Base-by-base conservation (phyloP, 2,888 invertebrate genomes). In the Sesamia inferens region DNA sequence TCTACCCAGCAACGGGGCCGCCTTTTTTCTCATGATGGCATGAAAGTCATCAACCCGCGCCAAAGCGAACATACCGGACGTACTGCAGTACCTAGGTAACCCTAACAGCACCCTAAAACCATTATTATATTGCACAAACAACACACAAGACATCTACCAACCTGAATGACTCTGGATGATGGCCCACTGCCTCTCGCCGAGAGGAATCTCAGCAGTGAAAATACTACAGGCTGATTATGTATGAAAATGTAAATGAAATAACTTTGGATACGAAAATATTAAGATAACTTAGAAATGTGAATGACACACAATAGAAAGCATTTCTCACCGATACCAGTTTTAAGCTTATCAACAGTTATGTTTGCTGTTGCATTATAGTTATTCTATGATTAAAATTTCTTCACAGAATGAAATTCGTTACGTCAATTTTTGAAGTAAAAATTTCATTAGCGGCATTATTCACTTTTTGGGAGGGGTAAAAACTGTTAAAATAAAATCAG, bases 241-340 rank as follows among this genome's bases (percentile, higher is more conserved):
- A 54, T 54, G 10, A 11, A 3, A 13, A 57, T 54, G 42, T 19
- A 48, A 42, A 54, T 59, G 0, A 47, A 31, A 13, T 54, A 57
- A n/a, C 22, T 16, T 24, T 22, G 31, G 55, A n/a, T 51, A 54
- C 14, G 64, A 31, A 79, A 77, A 66, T 69, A 24, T 55, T 58
- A 6, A 57, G 31, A 47, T 63, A 66, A n/a, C 55, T 66, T 22
- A 76, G 47, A 70, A 70, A 68, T 58, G 51, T 58, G 59, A 70
- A 59, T 71, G 70, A 71, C 51, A 76, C 48, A 65, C 72, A 72
- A 65, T 74, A 78, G 74, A 84, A 84, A 82, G 81, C 74, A 72
- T 78, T 77, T 81, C 78, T 63, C 80, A 71, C 51, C 48, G 39
- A 59, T 70, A 71, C 84, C 78, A 71, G 81, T 84, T 84, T 62